Evolutionary conservation across 2,797 vertebrate species (phyloP).

Genomic region (Hipposideros larvatus): DNA sequence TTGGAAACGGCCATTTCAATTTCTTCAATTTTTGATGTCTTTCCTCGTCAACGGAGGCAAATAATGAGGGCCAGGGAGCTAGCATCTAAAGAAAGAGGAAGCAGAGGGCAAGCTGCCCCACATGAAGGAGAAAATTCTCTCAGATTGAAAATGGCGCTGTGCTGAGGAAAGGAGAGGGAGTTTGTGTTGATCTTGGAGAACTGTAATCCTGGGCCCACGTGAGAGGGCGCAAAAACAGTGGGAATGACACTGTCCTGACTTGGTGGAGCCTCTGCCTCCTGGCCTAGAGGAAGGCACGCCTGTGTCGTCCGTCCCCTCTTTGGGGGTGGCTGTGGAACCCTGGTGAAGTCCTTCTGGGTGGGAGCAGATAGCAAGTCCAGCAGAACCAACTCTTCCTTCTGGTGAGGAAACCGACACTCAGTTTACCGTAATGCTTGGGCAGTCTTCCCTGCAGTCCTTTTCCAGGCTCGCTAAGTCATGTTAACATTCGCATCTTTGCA

Average conservation of each 20-base stretch:
- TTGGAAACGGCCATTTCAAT: neutral
- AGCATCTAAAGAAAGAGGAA: neutral
- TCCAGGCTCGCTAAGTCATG: neutral
- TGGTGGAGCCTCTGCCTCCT: too few relatives aligned
- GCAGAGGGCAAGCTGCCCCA: neutral
- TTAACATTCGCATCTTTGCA: neutral
- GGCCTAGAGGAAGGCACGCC: neutral
- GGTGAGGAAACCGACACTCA: neutral
- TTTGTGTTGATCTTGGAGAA: neutral
- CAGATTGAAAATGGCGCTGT: neutral
- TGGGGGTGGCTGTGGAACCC: neutral
- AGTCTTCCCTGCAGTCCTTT: neutral
- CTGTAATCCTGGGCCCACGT: fast-evolving
- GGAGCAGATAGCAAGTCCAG: neutral
- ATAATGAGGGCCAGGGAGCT: neutral
- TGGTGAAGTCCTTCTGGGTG: neutral
- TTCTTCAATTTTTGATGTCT: neutral
- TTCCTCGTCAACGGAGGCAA: neutral
- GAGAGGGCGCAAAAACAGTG: neutral
- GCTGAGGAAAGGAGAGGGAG: neutral
- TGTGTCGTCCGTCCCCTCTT: neutral
- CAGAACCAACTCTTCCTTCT: neutral
- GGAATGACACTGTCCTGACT: fast-evolving
- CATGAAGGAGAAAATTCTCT: neutral
- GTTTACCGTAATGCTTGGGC: neutral